A percentile compares a stretch with the other conserved stretches of the same genome.
Evolutionary conservation across 1,140 invertebrate genomes (phyloP).

Genomic region (Lysiphlebus fabarum): DNA sequence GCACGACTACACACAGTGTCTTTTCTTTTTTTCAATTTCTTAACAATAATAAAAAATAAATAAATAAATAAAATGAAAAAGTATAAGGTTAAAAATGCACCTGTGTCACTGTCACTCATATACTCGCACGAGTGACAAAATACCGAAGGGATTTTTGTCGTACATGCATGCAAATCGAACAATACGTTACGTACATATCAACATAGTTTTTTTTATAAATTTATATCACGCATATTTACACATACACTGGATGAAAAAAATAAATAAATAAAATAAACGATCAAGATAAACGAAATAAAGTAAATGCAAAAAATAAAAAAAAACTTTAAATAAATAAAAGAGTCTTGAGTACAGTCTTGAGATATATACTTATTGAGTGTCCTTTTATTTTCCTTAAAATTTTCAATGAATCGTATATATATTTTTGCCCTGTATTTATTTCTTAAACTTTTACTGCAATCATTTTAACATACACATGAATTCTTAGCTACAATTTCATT

Average conservation of each 20-base stretch:
- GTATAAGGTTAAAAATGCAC: slow-evolving; percentile 23
- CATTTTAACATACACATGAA: too few species aligned
- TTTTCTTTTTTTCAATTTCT: too few species aligned
- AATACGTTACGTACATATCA: slow-evolving; percentile 4
- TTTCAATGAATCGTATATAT: slow-evolving; percentile 40
- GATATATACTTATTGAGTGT: slow-evolving; percentile 39
- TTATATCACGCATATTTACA: slow-evolving; percentile 12
- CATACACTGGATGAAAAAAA: neutral
- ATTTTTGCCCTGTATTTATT: neutral
- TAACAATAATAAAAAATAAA: neutral
- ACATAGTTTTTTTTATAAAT: slow-evolving; percentile 8
- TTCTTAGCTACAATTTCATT: too few species aligned
- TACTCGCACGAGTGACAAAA: slow-evolving; percentile 2
- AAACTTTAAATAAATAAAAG: neutral
- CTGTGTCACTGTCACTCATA: slow-evolving; percentile 23
- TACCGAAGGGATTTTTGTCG: neutral
- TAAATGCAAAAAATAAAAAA: too few species aligned
- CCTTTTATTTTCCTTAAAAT: slow-evolving; percentile 47
- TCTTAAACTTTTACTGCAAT: too few species aligned
- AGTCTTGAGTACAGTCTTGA: neutral
- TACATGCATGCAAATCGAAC: slow-evolving; percentile 16
- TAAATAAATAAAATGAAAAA: neutral
- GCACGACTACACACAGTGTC: too few species aligned
- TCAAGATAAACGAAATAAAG: too few species aligned
- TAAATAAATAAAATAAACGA: too few species aligned